phyloP scores from a whole-genome alignment of 2,888 invertebrate genomes.

The Aleiodes testaceus region DNA sequence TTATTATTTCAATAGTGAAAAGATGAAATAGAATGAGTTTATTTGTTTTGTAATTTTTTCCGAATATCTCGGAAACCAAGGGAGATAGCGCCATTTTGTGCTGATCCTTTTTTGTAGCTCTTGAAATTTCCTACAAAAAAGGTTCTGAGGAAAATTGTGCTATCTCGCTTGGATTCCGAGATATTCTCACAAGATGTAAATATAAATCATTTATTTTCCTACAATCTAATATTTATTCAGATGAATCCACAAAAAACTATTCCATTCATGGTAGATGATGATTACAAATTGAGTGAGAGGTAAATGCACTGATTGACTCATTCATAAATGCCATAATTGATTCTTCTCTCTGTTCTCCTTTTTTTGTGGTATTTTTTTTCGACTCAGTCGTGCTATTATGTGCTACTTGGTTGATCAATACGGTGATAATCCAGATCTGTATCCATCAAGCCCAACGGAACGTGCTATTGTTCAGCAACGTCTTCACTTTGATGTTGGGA shows the following conservation, averaged over 20 bases:
- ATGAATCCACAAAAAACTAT: conserved; percentile 64
- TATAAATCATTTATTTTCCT: background rate
- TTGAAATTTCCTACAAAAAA: too few relatives aligned
- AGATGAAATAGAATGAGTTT: too few relatives aligned
- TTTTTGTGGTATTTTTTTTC: background rate
- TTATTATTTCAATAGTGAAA: background rate
- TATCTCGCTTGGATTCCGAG: too few relatives aligned
- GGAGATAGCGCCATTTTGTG: too few relatives aligned
- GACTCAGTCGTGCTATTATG: conserved; percentile 73
- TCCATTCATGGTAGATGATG: conserved; percentile 66
- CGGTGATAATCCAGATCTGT: conserved; percentile 70
- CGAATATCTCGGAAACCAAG: too few relatives aligned
- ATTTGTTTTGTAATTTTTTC: too few relatives aligned
- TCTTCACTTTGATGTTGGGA: conserved; percentile 71
- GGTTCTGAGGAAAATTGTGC: background rate
- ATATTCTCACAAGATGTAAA: too few relatives aligned
- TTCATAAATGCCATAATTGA: background rate
- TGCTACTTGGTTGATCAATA: conserved; percentile 73
- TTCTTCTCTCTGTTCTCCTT: background rate
- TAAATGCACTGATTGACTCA: conserved; percentile 47
- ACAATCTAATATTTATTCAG: conserved; percentile 49
- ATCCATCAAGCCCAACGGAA: conserved; percentile 70
- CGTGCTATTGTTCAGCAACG: conserved; percentile 72
- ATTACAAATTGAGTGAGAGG: conserved; percentile 66
- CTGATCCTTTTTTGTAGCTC: too few relatives aligned